Evolutionary conservation across 2,888 invertebrate genomes (phyloP).

Genomic region (Piscicola geometra): DNA sequence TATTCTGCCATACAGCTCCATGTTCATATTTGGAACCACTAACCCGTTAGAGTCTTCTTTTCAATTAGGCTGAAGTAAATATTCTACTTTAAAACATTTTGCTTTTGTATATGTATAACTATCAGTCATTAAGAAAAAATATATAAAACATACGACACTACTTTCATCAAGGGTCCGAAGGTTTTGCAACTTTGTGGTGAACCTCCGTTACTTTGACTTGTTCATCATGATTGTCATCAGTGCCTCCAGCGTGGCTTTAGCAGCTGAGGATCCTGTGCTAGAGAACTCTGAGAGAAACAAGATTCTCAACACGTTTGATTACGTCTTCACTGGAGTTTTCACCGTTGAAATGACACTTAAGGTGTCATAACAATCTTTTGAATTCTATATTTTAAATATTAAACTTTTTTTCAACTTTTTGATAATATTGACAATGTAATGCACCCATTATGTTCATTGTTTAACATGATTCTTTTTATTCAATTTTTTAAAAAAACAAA

Average conservation of each 20-base stretch:
- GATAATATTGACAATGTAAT: no score
- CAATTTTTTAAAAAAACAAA: no score
- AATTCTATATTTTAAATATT: background rate
- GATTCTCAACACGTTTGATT: slow-evolving; percentile 94
- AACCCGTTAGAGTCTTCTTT: slow-evolving; percentile 75
- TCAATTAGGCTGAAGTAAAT: no score
- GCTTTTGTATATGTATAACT: background rate
- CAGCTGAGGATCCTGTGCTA: slow-evolving; percentile 96
- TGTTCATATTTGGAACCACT: slow-evolving; percentile 98
- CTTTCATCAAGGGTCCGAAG: slow-evolving; percentile 75
- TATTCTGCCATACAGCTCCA: slow-evolving; percentile 99
- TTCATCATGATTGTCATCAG: slow-evolving; percentile 99
- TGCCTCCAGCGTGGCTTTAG: slow-evolving; percentile 96
- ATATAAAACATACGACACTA: background rate
- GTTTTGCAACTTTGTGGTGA: slow-evolving; percentile 98
- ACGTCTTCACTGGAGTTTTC: slow-evolving; percentile 99
- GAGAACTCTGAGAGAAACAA: slow-evolving; percentile 78
- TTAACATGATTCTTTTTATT: no score
- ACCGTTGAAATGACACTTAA: slow-evolving; percentile 95
- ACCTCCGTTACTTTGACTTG: slow-evolving; percentile 98
- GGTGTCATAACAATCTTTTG: slow-evolving; percentile 60
- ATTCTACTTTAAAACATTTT: no score
- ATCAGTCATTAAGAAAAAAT: no score
- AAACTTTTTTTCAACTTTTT: no score
- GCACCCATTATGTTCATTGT: no score